Evolutionary conservation across 2,888 invertebrate genomes (phyloP), one percentile per base, ranked within the genome.

Genomic region (Hedya salicella): DNA sequence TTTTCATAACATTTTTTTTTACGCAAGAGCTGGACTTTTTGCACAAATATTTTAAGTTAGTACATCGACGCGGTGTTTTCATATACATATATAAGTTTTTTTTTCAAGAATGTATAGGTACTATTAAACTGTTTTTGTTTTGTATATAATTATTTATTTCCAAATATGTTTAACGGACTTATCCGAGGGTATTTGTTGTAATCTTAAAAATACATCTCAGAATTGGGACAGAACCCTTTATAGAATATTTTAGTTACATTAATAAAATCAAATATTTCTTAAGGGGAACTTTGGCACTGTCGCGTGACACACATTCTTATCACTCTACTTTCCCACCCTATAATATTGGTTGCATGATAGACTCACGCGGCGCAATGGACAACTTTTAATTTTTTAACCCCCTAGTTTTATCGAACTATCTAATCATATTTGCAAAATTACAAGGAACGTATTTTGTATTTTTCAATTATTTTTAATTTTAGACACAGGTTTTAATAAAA

Each of bases 1-100:
- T 42, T 25, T 42, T 3, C 42, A 17, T 13, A 16, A 30, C 40
- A 9, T 36, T 16, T 56, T 30, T 25, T 56, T 44, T 16, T 16
- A 42, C n/a, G 42, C 57, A 46, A 44, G 44, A 57, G 57, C 57
- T 57, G 44, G 57, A 46, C 40, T 57, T 53, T 57, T 57, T 46
- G 57, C 44, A 42, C 44, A 17, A 57, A 21, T 32, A 48, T 25
- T n/a, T 48, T 21, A n/a, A n/a, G 48, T 48, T 25, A 13, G 1
- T 48, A 54, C 16, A 14, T 4, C 25, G 14, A 40, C 21, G 19
- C 36, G 9, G 5, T 40, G 54, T 25, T 54, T 54, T 17, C 17
- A 17, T 17, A 11, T 40, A n/a, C 6, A 54, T 21, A 21, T 54
- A 14, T 16, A 14, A 40, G 14, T 3, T 2, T 42, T 14, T 39